Conservation (phyloP, 2,888 invertebrate genomes). For the Plebejus argus region DNA sequence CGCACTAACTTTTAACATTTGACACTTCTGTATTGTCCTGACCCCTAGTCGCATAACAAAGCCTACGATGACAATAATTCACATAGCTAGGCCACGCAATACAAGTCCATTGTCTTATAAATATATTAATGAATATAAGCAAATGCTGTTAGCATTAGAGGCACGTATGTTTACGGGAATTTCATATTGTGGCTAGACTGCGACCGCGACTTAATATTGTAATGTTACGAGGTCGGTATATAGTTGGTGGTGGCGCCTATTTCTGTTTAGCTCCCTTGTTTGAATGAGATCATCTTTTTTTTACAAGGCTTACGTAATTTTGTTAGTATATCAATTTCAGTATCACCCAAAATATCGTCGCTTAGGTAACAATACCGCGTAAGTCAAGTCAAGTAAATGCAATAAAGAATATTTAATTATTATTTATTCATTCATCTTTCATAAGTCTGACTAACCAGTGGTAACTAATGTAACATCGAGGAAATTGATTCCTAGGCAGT, state of each 20-base stretch:
- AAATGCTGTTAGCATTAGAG: neutral
- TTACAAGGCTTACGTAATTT: no score
- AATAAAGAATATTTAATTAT: no score
- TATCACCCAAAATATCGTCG: no score
- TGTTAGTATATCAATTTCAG: no score
- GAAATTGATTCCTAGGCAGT: no score
- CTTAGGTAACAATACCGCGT: no score
- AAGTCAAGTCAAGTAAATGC: no score
- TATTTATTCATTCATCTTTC: no score
- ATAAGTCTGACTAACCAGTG: no score
- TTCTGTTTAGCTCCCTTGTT: neutral
- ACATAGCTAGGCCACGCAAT: neutral
- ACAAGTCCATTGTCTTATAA: neutral
- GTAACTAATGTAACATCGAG: no score
- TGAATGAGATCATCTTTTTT: neutral
- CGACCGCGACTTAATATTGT: neutral
- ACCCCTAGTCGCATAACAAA: neutral
- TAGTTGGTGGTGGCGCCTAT: neutral
- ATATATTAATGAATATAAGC: conserved; percentile 10
- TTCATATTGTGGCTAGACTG: neutral
- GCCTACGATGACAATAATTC: neutral
- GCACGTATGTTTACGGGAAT: neutral
- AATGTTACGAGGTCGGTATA: neutral
- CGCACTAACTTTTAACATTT: no score
- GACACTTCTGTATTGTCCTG: neutral